Percentiles rank a stretch among this genome's conserved stretches.
Conservation (phyloP, 2,797 vertebrate genomes). For the Lithobates pipiens region DNA sequence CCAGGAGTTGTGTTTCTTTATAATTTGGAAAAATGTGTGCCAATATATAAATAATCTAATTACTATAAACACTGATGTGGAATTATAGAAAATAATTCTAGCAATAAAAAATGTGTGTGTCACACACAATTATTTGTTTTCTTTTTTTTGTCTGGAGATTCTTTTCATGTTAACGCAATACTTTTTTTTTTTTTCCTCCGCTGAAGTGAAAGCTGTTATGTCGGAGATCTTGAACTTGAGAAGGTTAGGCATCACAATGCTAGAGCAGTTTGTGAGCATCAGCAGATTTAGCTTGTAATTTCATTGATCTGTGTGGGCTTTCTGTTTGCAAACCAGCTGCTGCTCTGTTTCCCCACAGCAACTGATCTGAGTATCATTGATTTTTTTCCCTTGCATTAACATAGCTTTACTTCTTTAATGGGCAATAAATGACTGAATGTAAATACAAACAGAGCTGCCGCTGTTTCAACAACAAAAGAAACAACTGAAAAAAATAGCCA, state of each 20-base stretch:
- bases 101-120: too few relatives aligned
- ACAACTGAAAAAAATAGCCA: slow-evolving; percentile 61
- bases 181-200: slow-evolving; percentile 62
- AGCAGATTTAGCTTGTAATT: slow-evolving; percentile 88
- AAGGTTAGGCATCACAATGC: slow-evolving; percentile 82
- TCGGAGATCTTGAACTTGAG: slow-evolving; percentile 84
- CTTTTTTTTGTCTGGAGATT: slow-evolving; percentile 60
- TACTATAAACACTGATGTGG: too few relatives aligned
- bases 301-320: slow-evolving; percentile 85
- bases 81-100: too few relatives aligned
- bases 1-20: too few relatives aligned
- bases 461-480: slow-evolving; percentile 73
- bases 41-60: too few relatives aligned
- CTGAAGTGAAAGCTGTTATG: slow-evolving; percentile 74
- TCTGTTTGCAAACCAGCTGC: slow-evolving; percentile 86
- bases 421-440: slow-evolving; percentile 86
- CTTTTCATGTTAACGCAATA: slow-evolving; percentile 62
- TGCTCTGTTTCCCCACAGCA: slow-evolving; percentile 84
- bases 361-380: slow-evolving; percentile 87
- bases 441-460: slow-evolving; percentile 79
- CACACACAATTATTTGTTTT: too few relatives aligned
- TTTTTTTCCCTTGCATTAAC: slow-evolving; percentile 86
- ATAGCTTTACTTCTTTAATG: slow-evolving; percentile 88
- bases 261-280: slow-evolving; percentile 84
- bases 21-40: too few relatives aligned